Conservation (phyloP, 2,113 vertebrate genomes). For the Oceanodroma tethys region DNA sequence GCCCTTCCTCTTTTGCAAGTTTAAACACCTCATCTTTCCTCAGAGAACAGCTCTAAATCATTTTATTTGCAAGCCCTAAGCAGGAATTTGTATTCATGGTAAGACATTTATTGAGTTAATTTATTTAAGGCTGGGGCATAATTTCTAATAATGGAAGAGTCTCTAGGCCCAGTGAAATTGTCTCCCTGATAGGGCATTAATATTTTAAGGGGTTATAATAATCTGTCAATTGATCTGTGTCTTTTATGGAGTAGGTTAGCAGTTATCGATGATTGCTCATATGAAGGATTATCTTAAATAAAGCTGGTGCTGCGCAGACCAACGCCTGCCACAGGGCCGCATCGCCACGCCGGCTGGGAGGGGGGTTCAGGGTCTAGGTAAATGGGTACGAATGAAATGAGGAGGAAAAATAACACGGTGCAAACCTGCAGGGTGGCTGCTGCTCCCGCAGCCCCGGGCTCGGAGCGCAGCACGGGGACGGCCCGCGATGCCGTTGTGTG, state of each 20-base stretch:
- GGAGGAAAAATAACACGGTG: background rate
- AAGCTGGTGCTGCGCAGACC: background rate
- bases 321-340: background rate
- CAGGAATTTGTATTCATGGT: constrained; percentile 60
- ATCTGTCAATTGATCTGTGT: constrained; percentile 37
- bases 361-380: fast-evolving
- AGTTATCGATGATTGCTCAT: background rate
- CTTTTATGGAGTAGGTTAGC: constrained; percentile 9
- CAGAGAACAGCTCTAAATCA: constrained; percentile 48
- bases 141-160: constrained; percentile 59
- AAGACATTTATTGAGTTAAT: constrained; percentile 64
- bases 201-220: constrained; percentile 51
- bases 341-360: fast-evolving
- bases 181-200: constrained; percentile 52
- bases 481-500: fast-evolving
- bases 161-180: constrained; percentile 42
- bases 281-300: background rate
- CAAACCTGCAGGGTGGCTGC: background rate
- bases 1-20: constrained; percentile 26
- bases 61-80: constrained; percentile 60
- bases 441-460: fast-evolving
- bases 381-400: fast-evolving
- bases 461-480: fast-evolving
- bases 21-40: constrained; percentile 52
- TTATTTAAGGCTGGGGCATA: constrained; percentile 57